A percentile compares a stretch with the other conserved stretches of the same genome.
Conservation (phyloP, 2,797 vertebrate species). For the Lepilemur septentrionalis region DNA sequence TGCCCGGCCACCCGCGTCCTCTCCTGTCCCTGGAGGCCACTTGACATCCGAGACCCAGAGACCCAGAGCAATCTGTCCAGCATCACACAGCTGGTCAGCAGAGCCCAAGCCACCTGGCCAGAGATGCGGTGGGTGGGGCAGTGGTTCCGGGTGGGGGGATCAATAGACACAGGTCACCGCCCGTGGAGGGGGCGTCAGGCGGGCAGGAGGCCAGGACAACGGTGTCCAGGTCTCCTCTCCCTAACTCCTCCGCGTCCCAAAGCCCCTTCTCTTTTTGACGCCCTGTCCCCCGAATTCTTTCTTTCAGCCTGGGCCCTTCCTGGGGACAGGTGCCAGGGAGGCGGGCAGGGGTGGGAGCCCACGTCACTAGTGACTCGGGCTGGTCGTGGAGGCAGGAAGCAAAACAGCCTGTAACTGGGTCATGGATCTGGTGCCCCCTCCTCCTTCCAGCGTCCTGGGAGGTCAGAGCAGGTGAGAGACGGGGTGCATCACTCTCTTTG, state of each 20-base stretch:
- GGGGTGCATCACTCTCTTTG: background rate
- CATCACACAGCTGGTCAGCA: background rate
- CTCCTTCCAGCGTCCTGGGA: background rate
- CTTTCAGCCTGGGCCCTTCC: background rate
- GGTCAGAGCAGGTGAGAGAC: slow-evolving; percentile 4
- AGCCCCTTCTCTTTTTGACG: background rate
- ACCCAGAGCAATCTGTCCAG: accelerated
- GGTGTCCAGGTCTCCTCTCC: background rate
- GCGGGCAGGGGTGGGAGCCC: background rate
- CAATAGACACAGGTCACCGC: background rate
- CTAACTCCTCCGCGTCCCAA: no score
- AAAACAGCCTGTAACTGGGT: slow-evolving; percentile 68
- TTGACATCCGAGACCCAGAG: background rate
- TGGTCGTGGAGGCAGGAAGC: background rate
- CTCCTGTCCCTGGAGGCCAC: background rate
- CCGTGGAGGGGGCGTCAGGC: background rate
- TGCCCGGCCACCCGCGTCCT: background rate
- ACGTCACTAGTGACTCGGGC: slow-evolving; percentile 59
- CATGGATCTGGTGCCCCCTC: background rate
- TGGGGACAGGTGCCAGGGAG: background rate
- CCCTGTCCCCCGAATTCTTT: background rate
- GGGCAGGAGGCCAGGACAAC: background rate
- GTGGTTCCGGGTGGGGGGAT: background rate
- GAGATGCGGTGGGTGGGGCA: background rate
- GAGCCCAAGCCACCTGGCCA: background rate